Evolutionary conservation across 2,797 vertebrate species (phyloP).

Genomic region (Staurois parvus): DNA sequence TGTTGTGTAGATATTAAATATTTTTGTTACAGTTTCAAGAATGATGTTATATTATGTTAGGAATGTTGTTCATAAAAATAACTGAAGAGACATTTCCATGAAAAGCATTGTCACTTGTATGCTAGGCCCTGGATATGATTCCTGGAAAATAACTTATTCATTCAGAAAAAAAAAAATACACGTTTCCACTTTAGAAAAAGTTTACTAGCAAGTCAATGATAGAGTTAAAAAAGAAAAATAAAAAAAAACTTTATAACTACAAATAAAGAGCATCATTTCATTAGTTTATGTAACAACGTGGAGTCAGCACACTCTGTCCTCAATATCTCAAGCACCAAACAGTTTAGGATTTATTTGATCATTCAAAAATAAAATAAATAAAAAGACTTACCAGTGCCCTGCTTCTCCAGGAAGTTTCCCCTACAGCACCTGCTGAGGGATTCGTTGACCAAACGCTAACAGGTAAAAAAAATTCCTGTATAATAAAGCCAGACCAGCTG

Average conservation of each 20-base stretch:
- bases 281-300: too few species aligned
- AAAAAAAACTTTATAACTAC: too few species aligned
- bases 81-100: background rate
- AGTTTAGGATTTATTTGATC: conserved; percentile 42
- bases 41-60: background rate
- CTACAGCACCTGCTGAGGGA: conserved; percentile 94
- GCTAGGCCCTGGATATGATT: background rate
- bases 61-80: background rate
- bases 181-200: background rate
- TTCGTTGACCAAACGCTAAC: conserved; percentile 80
- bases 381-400: conserved; percentile 92
- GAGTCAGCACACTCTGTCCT: background rate
- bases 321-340: background rate
- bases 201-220: background rate
- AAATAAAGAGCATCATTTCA: background rate
- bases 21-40: background rate
- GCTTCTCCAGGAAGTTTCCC: conserved; percentile 96
- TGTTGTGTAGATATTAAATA: background rate
- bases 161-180: background rate
- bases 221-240: background rate
- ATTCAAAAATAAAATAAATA: conserved; percentile 19
- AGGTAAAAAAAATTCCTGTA: conserved; percentile 87
- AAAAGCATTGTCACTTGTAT: background rate
- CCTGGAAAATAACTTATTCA: background rate
- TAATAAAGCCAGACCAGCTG: conserved; percentile 99